Base-by-base conservation (phyloP, 2,113 vertebrate species). In the Strix uralensis region DNA sequence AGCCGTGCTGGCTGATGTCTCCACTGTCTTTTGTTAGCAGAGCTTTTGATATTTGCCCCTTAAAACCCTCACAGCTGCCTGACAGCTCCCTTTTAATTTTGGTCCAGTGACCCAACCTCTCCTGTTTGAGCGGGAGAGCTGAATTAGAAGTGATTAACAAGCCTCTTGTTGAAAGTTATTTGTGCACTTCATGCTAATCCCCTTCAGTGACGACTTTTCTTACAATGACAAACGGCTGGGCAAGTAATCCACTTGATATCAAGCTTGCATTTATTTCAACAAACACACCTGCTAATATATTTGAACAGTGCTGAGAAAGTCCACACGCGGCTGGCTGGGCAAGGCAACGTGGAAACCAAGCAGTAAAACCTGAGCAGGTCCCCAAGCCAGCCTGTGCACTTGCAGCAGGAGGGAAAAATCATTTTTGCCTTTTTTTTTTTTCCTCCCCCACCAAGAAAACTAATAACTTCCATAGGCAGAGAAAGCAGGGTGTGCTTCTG, bases 161-260 rank as follows among this genome's bases (percentile, higher is more conserved):
- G 47, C 49, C 59, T 87, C 89, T 90, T 71, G 72, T 9, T 63
- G 52, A 32, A 90, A 96, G 81, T 72, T 54, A 44, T 95, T 90
- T 75, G 91, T 67, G 61, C 72, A n/a, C 82, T 85, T 90, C 21
- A 81, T 47, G 73, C n/a, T 95, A 96, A 96, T 95, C 58, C 70
- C 49, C 87, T 77, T 89, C 57, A 81, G 70, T 51, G 66, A 88
- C 1, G 13, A 82, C 83, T 96, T 83, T 26, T 67, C 70, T 69
- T 72, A 38, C 3, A 19, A 90, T 63, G 88, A 95, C 71, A 80
- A 94, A 73, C 0, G 9, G 52, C 47, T 15, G 55, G 30, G 20
- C 44, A 57, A 90, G 61, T 63, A 94, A 96, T 51, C 40, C 82
- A 93, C 66, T 96, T 77, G 27, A 61, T 29, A 88, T 71, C 42